Conservation (phyloP, 2,888 invertebrate genomes). For the Reticulitermes lucifugus region DNA sequence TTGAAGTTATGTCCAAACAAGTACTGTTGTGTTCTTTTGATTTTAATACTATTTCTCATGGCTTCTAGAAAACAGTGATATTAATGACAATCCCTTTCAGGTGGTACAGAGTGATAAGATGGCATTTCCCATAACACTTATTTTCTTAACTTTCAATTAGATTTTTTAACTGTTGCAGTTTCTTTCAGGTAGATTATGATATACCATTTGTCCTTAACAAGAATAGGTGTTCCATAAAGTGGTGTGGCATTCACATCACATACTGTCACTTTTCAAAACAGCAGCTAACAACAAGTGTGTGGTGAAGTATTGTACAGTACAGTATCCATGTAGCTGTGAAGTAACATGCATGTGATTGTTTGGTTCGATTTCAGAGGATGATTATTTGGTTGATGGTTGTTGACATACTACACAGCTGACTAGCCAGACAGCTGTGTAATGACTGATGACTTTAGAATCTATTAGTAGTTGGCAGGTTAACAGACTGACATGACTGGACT, state of each 20-base stretch:
- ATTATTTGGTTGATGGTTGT: conserved; percentile 15
- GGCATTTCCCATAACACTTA: conserved; percentile 1
- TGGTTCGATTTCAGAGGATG: background rate
- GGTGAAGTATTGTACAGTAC: conserved; percentile 33
- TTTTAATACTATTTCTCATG: conserved; percentile 1
- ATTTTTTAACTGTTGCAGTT: conserved; percentile 48
- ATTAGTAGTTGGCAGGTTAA: background rate
- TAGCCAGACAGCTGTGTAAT: background rate
- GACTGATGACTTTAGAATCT: background rate
- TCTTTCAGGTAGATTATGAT: conserved; percentile 50
- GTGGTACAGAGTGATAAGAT: conserved; percentile 32
- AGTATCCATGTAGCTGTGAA: conserved; percentile 24
- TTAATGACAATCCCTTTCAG: conserved; percentile 43
- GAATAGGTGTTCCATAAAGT: conserved; percentile 54
- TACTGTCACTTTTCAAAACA: conserved; percentile 28
- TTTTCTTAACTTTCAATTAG: conserved; percentile 20
- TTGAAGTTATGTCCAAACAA: background rate
- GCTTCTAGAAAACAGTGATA: background rate
- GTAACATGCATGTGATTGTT: conserved; percentile 28
- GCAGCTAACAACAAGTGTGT: conserved; percentile 21
- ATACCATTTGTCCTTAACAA: conserved; percentile 47
- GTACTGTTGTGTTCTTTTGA: background rate
- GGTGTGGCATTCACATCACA: conserved; percentile 47
- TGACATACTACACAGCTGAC: background rate
- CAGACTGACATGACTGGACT: background rate